Evolutionary conservation across 1,140 invertebrate species (phyloP), one percentile per base, ranked within the genome.

Genomic region (Asbolus verrucosus): DNA sequence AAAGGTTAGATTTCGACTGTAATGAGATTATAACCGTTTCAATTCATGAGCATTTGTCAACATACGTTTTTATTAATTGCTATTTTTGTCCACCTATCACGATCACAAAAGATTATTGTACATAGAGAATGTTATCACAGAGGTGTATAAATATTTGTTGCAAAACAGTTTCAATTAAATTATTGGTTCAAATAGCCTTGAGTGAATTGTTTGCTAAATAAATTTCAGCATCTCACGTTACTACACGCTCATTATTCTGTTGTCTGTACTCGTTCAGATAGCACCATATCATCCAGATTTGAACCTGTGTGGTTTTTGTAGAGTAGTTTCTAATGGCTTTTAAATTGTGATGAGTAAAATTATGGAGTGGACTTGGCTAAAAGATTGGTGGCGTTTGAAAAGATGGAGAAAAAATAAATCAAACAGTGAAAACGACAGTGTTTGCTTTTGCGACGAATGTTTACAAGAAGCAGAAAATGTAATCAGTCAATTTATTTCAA

Each of bases 361-460:
- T 67, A 91, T 90, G 88, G 89, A 91, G 81, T 91, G 89, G 89
- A 86, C 87, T 69, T 90, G 89, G 89, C 85, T 90, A 75, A 90
- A 90, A 81, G 89, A 91, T 81, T 91, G 89, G 89, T 91, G 90
- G 89, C 84, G 89, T 67, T 83, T 91, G 30, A 91, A 90, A 80
- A 87, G 86, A 77, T 88, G 87, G 82, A 84, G 87, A 61, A 86
- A 84, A 76, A 86, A 85, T 73, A 85, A 84, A 81, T 85, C 84
- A 65, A 83, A 81, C 67, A 82, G 81, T 78, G 85, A 86, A 79
- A 77, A 76, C 60, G 85, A 88, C 79, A 86, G 87, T 71, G 85
- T 88, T 76, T 91, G 89, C 82, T 91, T 86, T 82, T 91, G 89
- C 84, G 89, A 90, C 83, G 88, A 90, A 66, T 90, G 89, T 80